A percentile compares a stretch with the other conserved stretches of the same genome.
Conservation (phyloP, 2,113 vertebrate genomes). For the Dipodomys stephensi region DNA sequence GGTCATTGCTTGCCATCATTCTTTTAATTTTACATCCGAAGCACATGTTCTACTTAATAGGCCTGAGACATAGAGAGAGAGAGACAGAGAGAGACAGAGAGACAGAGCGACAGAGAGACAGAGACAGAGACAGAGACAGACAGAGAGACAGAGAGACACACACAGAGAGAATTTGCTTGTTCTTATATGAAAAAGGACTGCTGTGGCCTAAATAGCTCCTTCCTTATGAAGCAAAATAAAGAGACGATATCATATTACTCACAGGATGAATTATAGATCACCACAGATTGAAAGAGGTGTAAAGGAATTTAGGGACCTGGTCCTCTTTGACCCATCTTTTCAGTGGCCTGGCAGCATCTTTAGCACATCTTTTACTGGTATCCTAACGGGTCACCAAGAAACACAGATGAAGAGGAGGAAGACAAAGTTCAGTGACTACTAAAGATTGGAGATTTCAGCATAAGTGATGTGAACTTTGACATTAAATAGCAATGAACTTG, state of each 20-base stretch:
- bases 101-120: no score
- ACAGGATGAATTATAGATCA: background rate
- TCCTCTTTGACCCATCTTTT: fast-evolving
- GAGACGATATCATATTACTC: no score
- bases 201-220: background rate
- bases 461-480: background rate
- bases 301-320: background rate
- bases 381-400: background rate
- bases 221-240: background rate
- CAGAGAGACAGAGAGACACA: no score
- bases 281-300: background rate
- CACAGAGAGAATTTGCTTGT: background rate
- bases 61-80: no score
- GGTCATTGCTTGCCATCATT: background rate
- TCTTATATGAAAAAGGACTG: background rate
- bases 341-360: fast-evolving
- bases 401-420: background rate
- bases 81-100: no score
- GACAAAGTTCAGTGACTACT: no score
- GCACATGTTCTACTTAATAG: background rate
- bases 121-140: background rate
- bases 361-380: no score
- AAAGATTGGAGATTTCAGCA: background rate
- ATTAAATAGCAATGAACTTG: background rate
- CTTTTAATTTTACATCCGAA: background rate